A percentile compares a stretch with the other conserved stretches of the same genome.
Evolutionary conservation across 2,888 invertebrate species (phyloP).

Genomic region (Gymnocheta viridis): DNA sequence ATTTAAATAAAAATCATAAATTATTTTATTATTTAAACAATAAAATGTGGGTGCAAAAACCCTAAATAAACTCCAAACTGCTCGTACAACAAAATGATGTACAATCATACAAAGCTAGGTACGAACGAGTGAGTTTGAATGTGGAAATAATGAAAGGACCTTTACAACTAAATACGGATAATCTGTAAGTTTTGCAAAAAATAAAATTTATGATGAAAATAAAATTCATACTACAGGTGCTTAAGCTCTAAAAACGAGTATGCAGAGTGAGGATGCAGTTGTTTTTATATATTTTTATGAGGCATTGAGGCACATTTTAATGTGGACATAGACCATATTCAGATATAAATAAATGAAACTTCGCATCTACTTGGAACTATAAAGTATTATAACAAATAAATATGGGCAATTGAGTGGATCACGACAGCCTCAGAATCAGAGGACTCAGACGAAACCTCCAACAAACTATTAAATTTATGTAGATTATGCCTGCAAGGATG

Average conservation of each 20-base stretch:
- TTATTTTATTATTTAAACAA: conserved; percentile 64
- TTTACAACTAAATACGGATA: conserved; percentile 81
- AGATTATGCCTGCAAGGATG: too few relatives aligned
- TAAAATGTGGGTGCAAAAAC: conserved; percentile 8
- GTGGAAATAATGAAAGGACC: conserved; percentile 71
- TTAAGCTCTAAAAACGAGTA: background rate
- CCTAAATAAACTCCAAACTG: background rate
- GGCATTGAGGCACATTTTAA: background rate
- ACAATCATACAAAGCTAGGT: background rate
- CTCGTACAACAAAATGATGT: conserved; percentile 28
- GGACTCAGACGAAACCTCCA: too few relatives aligned
- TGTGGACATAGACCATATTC: background rate
- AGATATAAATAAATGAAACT: background rate
- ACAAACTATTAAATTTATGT: too few relatives aligned
- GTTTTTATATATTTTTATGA: background rate
- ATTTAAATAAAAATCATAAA: conserved; percentile 54
- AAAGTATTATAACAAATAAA: too few relatives aligned
- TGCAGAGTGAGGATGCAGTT: background rate
- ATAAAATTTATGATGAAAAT: conserved; percentile 59
- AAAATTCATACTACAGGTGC: conserved; percentile 42
- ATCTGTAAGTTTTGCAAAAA: conserved; percentile 76
- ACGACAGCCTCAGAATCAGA: too few relatives aligned
- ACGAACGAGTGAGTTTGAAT: background rate
- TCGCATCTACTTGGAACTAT: too few relatives aligned
- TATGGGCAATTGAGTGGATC: too few relatives aligned